phyloP scores from a whole-genome alignment of 2,797 vertebrate genomes.

The Esox masquinongy region DNA sequence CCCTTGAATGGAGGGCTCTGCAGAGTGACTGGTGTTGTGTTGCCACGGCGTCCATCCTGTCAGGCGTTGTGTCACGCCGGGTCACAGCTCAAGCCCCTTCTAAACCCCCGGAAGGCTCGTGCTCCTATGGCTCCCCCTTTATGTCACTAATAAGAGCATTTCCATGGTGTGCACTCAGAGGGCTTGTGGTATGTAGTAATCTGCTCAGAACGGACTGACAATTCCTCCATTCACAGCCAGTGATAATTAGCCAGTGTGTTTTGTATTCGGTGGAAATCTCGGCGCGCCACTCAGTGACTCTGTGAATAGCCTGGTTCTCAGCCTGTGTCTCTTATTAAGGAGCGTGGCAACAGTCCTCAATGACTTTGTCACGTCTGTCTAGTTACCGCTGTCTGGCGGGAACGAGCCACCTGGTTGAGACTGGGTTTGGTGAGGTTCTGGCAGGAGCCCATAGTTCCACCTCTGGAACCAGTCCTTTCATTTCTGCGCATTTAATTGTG shows the following conservation, averaged over 20 bases:
- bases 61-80: neutral
- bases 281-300: neutral
- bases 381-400: neutral
- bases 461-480: neutral
- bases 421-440: neutral
- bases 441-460: neutral
- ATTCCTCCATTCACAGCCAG: neutral
- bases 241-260: slow-evolving; percentile 4
- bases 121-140: neutral
- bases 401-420: neutral
- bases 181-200: slow-evolving; percentile 53
- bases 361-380: neutral
- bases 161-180: slow-evolving; percentile 55
- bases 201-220: slow-evolving; percentile 34
- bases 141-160: neutral
- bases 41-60: neutral
- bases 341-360: slow-evolving; percentile 6
- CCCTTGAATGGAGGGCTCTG: neutral
- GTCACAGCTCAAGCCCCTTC: neutral
- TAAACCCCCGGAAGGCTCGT: neutral
- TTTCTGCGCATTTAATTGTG: no score
- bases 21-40: neutral
- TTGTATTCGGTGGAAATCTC: neutral
- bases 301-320: slow-evolving; percentile 13
- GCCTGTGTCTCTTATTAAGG: slow-evolving; percentile 40